Evolutionary conservation across 1,140 invertebrate species (phyloP).

Genomic region (Thalassaphorura encarpata): DNA sequence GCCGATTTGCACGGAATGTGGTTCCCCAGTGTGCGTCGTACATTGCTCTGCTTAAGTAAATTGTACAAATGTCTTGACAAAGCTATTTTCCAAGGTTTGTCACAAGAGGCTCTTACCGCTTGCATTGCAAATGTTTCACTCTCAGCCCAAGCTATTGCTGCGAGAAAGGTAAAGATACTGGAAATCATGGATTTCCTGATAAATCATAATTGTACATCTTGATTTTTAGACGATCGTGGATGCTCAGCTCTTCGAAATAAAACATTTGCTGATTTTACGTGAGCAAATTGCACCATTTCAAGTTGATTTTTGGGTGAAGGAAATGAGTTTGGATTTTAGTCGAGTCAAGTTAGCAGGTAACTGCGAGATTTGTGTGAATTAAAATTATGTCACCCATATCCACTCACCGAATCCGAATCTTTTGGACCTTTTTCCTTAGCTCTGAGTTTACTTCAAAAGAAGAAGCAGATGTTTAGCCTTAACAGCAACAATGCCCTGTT

Average conservation of each 20-base stretch:
- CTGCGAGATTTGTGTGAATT: constrained; percentile 3
- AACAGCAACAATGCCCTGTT: constrained; percentile 81
- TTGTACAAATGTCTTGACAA: constrained; percentile 90
- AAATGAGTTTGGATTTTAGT: constrained; percentile 84
- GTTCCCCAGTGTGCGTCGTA: constrained; percentile 94
- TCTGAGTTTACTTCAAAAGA: constrained; percentile 72
- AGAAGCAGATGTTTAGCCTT: constrained; percentile 74
- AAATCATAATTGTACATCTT: constrained; percentile 1
- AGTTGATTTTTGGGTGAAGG: constrained; percentile 86
- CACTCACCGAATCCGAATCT: too few relatives aligned
- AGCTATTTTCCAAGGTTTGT: constrained; percentile 89
- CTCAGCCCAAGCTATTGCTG: constrained; percentile 60
- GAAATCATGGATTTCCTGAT: too few relatives aligned
- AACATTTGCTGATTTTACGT: constrained; percentile 89
- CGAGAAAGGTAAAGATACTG: constrained; percentile 46
- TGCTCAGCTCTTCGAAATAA: constrained; percentile 91
- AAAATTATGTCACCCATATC: not conserved
- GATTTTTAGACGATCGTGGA: constrained; percentile 63
- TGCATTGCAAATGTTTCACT: constrained; percentile 81
- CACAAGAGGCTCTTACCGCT: constrained; percentile 83
- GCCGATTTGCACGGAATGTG: constrained; percentile 99
- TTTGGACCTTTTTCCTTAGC: constrained; percentile 42
- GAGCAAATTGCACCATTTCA: constrained; percentile 99
- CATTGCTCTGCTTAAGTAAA: constrained; percentile 87
- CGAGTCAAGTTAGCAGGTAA: constrained; percentile 65